Base-by-base conservation (phyloP, 53 echinoderm and acorn worm genomes). In the Mesocentrotus franciscanus region DNA sequence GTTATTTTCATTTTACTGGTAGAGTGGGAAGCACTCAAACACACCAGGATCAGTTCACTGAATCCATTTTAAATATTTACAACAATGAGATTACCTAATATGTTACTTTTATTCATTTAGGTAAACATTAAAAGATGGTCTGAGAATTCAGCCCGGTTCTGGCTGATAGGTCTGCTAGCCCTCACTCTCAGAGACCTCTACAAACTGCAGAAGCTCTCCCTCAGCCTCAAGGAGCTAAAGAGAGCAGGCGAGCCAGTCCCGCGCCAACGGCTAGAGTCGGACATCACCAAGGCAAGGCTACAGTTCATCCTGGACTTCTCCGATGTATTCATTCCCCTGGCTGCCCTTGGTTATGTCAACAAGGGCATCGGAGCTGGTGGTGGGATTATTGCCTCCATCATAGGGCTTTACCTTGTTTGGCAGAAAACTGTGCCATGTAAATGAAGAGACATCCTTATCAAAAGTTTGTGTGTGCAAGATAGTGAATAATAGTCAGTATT, bases 341-440 rank as follows among this genome's bases (percentile, higher is more conserved):
- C 96, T 61, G 95, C 96, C 27, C 89, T 98, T 13, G 95, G 95
- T 18, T 98, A 97, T 17, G 96, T 96, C 83, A 97, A 96, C 94
- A 98, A 97, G 66, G 98, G 98, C 1, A 22, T 96, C 15, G 98
- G 97, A 15, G 96, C 98, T 4, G 91, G 92, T 27, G 98, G 98
- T 10, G 98, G 98, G 13, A 96, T 98, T 4, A 33, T 97, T 0
- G 95, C 98, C 9, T 98, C 98, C 1, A 3, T 98, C 1, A 95
- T 96, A 35, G 98, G 97, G 16, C 85, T 96, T 22, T 95, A 97
- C 56, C 90, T 97, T 10, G 95, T 95, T 34, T 98, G 97, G 96
- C 95, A 97, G 90, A 98, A 96, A 75, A 95, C 90, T 17, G 29
- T 98, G 32, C 93, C 94, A 12, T 62, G 70, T 56, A 96, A 96